Evolutionary conservation across 1,140 invertebrate genomes (phyloP).

Genomic region (Lasioglossum baleicum): DNA sequence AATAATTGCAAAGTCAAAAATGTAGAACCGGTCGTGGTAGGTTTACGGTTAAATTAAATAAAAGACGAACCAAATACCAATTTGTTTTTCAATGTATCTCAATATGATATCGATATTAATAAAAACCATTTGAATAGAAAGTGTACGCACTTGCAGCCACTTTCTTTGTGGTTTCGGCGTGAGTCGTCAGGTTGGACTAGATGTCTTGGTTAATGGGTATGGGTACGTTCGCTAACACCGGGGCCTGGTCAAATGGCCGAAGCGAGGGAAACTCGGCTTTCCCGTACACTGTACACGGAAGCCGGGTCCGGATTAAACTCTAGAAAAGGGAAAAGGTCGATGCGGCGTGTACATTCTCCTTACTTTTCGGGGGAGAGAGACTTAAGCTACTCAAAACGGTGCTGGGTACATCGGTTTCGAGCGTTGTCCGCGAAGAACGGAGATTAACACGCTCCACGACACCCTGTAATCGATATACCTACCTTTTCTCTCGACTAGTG

Average conservation of each 20-base stretch:
- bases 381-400: constrained; percentile 53
- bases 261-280: constrained; percentile 8
- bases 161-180: neutral
- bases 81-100: no score
- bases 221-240: neutral
- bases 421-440: constrained; percentile 41
- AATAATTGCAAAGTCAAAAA: no score
- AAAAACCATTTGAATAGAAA: no score
- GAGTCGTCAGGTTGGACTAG: neutral
- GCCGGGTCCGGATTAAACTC: constrained; percentile 35
- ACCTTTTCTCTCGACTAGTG: neutral
- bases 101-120: no score
- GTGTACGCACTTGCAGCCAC: neutral
- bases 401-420: constrained; percentile 20
- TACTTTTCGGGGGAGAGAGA: neutral
- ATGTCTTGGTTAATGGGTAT: neutral
- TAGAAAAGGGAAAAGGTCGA: constrained; percentile 31
- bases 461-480: constrained; percentile 65
- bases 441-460: constrained; percentile 58
- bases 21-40: no score
- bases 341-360: neutral
- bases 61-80: no score
- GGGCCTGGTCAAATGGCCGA: neutral
- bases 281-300: neutral
- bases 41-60: no score